Evolutionary conservation across 2,797 vertebrate genomes (phyloP), one percentile per base, ranked within the genome.

Genomic region (Fistularia tabacaria): DNA sequence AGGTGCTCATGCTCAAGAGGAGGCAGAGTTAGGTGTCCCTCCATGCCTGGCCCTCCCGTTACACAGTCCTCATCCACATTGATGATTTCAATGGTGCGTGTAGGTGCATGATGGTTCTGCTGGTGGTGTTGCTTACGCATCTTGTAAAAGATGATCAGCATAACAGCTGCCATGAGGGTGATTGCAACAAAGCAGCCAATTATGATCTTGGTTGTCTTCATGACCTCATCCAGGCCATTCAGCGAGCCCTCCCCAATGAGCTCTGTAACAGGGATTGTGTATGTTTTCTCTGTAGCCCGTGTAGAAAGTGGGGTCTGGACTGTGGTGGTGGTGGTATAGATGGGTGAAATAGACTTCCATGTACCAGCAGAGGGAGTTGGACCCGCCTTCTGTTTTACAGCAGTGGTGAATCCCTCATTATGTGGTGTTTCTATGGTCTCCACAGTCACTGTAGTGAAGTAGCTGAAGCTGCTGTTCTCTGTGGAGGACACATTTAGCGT

Each of bases 171-270:
- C 97, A 99, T 99, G 7, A 99, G 94, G 1, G 97, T 99, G 82
- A 99, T 99, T 78, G 97, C 97, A 71, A 99, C 97, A 68, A 99
- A 99, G 91, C 97, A 99, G 83, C 97, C 97, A 64, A 99, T 99
- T 74, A 99, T 99, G 84, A 99, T 99, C 91, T 99, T 99, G 68
- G 97, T 99, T 42, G 97, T 99, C 88, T 99, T 99, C 97, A 99
- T 99, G 64, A 99, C 97, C 87, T 99, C 97, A 66, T 99, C 97
- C 62, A 99, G 91, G 64, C 96, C 96, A 7, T 90, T 91, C 0
- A 95, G 92, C 15, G 94, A 92, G 64, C 93, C 92, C 6, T 96
- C 94, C 25, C 89, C 93, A 49, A 87, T 92, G 25, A 85, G 46
- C 65, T 94, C 93, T 0, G 97, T 99, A 64, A 97, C 92, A 0